These are phyloP conservation scores for Hydropotes inermis DNA, from an alignment of 2,113 vertebrate species.

Conservation along the genomic window DNA sequence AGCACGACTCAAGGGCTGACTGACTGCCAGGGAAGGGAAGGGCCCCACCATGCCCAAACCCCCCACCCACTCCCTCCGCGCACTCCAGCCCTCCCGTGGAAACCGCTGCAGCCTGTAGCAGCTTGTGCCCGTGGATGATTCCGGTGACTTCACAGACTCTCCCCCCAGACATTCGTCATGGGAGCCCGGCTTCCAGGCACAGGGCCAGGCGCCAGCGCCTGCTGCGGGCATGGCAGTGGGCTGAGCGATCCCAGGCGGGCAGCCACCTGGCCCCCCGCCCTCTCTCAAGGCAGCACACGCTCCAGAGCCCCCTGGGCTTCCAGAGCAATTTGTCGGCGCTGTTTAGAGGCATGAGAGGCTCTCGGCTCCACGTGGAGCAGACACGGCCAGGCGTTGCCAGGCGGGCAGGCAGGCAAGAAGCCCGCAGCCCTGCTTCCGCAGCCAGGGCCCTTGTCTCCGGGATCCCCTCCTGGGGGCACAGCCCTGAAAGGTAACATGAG, in stretches of 20 bases:
- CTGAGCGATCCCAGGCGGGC: neutral
- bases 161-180: conserved; percentile 55
- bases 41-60: neutral
- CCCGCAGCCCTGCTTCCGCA: neutral
- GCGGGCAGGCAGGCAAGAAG: conserved; percentile 23
- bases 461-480: neutral
- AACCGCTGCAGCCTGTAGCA: neutral
- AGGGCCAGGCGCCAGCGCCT: conserved; percentile 38
- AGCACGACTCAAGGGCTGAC: neutral
- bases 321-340: conserved; percentile 49
- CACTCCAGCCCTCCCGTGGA: neutral
- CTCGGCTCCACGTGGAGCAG: neutral
- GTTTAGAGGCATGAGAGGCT: neutral
- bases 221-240: neutral
- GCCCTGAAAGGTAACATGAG: conserved; percentile 22
- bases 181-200: conserved; percentile 26
- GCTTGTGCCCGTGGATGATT: conserved; percentile 6
- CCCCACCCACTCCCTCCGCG: neutral
- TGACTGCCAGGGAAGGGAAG: neutral
- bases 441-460: neutral
- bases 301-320: neutral
- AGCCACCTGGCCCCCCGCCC: conserved; percentile 40
- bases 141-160: conserved; percentile 12
- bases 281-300: neutral
- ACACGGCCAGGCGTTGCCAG: neutral